These are phyloP conservation scores for Pampusana beccarii DNA, from an alignment of 2,113 vertebrate genomes.

Conservation along the genomic window DNA sequence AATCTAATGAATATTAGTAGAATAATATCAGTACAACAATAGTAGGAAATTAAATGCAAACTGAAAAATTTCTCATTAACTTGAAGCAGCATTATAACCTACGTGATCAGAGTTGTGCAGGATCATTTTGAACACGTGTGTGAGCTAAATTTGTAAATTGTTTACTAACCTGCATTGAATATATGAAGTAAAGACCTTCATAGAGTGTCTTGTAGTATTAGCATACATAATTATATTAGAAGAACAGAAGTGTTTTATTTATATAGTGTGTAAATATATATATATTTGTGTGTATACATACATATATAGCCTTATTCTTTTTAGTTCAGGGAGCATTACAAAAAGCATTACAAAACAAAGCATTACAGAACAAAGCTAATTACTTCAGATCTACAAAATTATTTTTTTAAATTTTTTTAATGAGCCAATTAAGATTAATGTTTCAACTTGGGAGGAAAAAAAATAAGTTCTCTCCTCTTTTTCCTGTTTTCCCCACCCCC, in stretches of 20 bases:
- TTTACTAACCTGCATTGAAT: neutral
- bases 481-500: neutral
- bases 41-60: neutral
- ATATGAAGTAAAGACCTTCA: neutral
- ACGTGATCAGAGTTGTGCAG: neutral
- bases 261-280: neutral
- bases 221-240: neutral
- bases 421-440: neutral
- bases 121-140: neutral
- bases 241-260: neutral
- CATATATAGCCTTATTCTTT: neutral
- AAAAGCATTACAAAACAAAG: neutral
- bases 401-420: neutral
- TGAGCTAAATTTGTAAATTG: neutral
- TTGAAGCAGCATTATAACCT: neutral
- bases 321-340: neutral
- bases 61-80: neutral
- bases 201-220: neutral
- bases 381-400: neutral
- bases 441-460: neutral
- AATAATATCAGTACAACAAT: neutral
- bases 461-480: neutral
- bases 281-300: rapidly evolving
- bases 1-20: neutral
- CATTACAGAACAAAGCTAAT: neutral